phyloP scores from a whole-genome alignment of 2,113 vertebrate species.

The Periophthalmus modestus region DNA sequence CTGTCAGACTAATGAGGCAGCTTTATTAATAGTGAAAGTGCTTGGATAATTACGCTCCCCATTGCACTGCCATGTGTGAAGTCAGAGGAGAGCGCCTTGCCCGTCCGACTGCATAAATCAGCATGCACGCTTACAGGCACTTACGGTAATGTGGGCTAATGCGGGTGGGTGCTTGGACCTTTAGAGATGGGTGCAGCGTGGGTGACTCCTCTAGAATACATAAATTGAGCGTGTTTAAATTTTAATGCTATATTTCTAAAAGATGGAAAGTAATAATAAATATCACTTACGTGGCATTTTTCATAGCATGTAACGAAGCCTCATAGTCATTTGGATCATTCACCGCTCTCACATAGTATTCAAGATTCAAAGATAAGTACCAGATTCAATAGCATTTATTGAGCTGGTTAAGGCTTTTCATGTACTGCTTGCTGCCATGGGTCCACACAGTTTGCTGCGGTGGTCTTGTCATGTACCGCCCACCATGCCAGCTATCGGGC shows the following conservation, averaged over 20 bases:
- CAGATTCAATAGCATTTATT: too few species aligned
- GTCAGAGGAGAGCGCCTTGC: constrained; percentile 25
- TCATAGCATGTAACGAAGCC: too few species aligned
- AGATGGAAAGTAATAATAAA: background rate
- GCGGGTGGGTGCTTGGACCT: constrained; percentile 30
- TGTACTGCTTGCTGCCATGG: too few species aligned
- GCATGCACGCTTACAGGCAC: constrained; percentile 30
- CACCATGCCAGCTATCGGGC: too few species aligned
- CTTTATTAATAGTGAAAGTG: constrained; percentile 23
- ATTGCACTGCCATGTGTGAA: constrained; percentile 31
- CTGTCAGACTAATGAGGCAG: constrained; percentile 53
- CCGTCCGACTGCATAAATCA: constrained; percentile 49
- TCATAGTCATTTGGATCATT: too few species aligned
- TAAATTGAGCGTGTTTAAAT: background rate
- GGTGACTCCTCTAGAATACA: background rate
- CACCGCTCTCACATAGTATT: too few species aligned
- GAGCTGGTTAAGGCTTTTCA: too few species aligned
- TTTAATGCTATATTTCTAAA: background rate
- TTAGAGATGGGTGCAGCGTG: constrained; percentile 32
- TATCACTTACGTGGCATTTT: background rate
- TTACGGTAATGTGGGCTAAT: constrained; percentile 54
- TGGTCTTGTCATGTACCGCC: too few species aligned
- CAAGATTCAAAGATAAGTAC: too few species aligned
- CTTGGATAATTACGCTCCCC: constrained; percentile 47
- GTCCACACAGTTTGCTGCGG: too few species aligned